Percentiles rank a stretch among this genome's conserved stretches.
These are phyloP conservation scores for Tinamus guttatus DNA, from an alignment of 2,113 vertebrate species.

Conservation along the genomic window DNA sequence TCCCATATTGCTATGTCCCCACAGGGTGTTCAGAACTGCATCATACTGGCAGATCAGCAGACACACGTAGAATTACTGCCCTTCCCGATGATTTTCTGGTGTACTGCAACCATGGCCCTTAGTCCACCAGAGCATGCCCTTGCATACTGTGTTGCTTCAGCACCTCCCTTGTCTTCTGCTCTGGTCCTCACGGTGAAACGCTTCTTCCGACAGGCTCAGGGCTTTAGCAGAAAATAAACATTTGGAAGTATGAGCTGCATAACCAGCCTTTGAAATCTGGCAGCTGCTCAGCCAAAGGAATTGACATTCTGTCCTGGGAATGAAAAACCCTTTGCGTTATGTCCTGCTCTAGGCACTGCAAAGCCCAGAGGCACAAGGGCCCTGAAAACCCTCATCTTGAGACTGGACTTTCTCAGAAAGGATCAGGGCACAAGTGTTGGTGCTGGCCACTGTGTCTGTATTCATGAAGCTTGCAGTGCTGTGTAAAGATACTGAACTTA, in stretches of 20 bases:
- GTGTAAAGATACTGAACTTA: not conserved
- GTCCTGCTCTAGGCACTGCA: not conserved
- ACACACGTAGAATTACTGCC: accelerated
- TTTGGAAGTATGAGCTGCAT: not conserved
- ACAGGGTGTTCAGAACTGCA: not conserved
- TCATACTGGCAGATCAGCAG: not conserved
- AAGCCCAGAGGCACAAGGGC: not conserved
- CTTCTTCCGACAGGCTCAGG: not conserved
- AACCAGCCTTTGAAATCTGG: not conserved
- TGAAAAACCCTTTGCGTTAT: not conserved
- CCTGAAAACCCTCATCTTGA: not conserved
- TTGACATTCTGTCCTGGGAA: not conserved
- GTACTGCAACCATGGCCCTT: not conserved
- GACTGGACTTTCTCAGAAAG: not conserved
- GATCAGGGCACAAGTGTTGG: not conserved
- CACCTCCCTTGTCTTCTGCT: not conserved
- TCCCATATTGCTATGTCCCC: accelerated
- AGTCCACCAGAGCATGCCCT: not conserved
- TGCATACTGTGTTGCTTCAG: not conserved
- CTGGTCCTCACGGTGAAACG: not conserved
- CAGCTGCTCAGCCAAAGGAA: not conserved
- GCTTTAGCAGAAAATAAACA: not conserved
- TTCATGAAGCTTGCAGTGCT: not conserved
- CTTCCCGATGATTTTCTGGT: not conserved
- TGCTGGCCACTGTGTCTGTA: not conserved